These are phyloP conservation scores for Penaeus chinensis DNA, from an alignment of 1,140 invertebrate species.

Conservation along the genomic window DNA sequence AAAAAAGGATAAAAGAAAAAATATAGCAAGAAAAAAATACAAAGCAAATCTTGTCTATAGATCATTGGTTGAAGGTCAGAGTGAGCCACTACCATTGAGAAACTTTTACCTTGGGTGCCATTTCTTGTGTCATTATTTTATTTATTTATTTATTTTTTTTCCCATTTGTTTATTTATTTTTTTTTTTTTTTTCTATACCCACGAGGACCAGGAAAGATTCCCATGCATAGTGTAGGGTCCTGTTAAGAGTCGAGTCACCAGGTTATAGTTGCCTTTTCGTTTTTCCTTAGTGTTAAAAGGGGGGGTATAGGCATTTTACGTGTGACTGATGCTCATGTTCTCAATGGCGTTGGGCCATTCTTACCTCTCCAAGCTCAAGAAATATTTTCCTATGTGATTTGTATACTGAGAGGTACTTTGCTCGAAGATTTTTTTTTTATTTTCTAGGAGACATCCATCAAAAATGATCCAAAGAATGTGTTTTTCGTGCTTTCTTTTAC, in stretches of 20 bases:
- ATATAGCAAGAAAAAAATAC: too few species aligned
- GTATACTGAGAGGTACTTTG: constrained; percentile 21
- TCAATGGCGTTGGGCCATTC: constrained; percentile 34
- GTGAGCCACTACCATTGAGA: constrained; percentile 30
- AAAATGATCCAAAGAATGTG: constrained; percentile 37
- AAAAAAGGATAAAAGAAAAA: too few species aligned
- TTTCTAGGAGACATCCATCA: constrained; percentile 42
- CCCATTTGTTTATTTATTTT: too few species aligned
- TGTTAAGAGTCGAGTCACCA: too few species aligned
- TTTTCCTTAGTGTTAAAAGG: not conserved
- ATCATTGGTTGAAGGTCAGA: constrained; percentile 3
- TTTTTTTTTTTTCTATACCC: too few species aligned
- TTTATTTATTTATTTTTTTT: too few species aligned
- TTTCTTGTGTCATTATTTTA: not conserved
- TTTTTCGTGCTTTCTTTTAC: not conserved
- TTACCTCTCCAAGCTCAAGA: constrained; percentile 39
- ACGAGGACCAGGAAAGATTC: too few species aligned
- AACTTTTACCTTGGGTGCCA: not conserved
- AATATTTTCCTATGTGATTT: constrained; percentile 54
- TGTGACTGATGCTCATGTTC: not conserved
- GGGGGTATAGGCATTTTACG: not conserved
- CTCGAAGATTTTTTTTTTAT: too few species aligned
- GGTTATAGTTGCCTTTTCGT: not conserved
- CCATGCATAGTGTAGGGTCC: too few species aligned
- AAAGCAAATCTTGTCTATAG: not conserved